phyloP scores from a whole-genome alignment of 2,113 vertebrate genomes.

The Nesogale talazaci region DNA sequence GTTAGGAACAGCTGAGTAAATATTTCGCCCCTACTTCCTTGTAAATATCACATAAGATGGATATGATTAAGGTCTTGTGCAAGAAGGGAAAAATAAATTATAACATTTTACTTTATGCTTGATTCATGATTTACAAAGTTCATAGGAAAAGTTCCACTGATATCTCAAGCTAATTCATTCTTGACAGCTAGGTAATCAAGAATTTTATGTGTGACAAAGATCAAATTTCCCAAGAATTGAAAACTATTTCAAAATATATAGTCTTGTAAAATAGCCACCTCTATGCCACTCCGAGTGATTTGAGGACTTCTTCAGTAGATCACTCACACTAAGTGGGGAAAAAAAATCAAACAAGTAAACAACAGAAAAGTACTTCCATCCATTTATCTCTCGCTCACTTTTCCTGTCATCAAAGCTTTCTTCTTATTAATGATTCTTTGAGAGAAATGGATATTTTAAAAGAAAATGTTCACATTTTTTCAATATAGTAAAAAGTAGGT shows the following conservation, averaged over 20 bases:
- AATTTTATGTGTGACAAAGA: background rate
- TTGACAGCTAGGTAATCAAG: background rate
- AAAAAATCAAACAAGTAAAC: background rate
- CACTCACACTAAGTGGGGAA: background rate
- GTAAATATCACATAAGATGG: background rate
- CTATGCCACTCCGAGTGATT: background rate
- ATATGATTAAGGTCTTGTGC: background rate
- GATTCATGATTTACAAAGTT: background rate
- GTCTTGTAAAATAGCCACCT: background rate
- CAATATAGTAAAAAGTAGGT: background rate
- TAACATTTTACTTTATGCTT: background rate
- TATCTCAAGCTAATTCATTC: background rate
- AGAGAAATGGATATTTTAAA: background rate
- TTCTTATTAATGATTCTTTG: background rate
- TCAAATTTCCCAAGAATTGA: background rate
- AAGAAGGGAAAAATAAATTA: slow-evolving; percentile 1
- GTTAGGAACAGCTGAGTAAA: slow-evolving; percentile 4
- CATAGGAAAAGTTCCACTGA: background rate
- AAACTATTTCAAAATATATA: slow-evolving; percentile 20
- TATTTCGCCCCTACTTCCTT: slow-evolving; percentile 4
- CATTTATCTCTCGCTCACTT: background rate
- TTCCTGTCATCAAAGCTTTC: background rate
- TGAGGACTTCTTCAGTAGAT: background rate
- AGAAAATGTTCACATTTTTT: background rate
- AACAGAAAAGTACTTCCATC: background rate